Conservation (phyloP, 2,113 vertebrate genomes). For the Bolborhynchus lineola region DNA sequence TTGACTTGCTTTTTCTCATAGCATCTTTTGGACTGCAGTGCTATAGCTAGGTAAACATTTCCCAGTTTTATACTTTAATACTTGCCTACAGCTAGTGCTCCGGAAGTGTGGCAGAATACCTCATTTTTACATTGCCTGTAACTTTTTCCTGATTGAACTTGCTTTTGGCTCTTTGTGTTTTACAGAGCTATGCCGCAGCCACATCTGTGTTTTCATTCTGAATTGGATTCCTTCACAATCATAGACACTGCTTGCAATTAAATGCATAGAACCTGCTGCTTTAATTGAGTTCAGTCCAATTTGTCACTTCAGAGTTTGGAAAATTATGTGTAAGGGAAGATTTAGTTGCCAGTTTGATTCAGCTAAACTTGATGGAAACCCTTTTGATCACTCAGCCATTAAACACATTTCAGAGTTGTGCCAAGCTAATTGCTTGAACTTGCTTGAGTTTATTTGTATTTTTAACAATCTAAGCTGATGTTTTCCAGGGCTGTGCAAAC, state of each 20-base stretch:
- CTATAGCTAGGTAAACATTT: not conserved
- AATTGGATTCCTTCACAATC: slow-evolving; percentile 51
- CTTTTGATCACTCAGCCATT: slow-evolving; percentile 75
- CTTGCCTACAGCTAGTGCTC: not conserved
- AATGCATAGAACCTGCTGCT: slow-evolving; percentile 59
- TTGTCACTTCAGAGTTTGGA: slow-evolving; percentile 72
- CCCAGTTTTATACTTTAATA: not conserved
- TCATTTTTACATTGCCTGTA: not conserved
- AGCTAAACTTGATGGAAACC: slow-evolving; percentile 68
- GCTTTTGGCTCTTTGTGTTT: not conserved
- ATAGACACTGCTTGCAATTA: slow-evolving; percentile 63
- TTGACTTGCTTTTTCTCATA: not conserved
- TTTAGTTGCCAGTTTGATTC: slow-evolving; percentile 68
- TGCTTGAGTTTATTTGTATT: slow-evolving; percentile 51
- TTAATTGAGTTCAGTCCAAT: slow-evolving; percentile 75
- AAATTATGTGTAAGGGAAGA: slow-evolving; percentile 73
- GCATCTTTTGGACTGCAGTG: not conserved
- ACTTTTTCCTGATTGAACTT: slow-evolving; percentile 30
- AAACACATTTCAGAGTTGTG: slow-evolving; percentile 50
- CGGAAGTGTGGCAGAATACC: not conserved
- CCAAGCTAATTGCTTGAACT: slow-evolving; percentile 64
- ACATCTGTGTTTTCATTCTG: slow-evolving; percentile 59
- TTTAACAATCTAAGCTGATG: slow-evolving; percentile 16
- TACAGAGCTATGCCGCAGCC: not conserved
- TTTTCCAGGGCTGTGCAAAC: slow-evolving; percentile 21